phyloP scores from a whole-genome alignment of 2,113 vertebrate species.

The Hiodon tergisus region DNA sequence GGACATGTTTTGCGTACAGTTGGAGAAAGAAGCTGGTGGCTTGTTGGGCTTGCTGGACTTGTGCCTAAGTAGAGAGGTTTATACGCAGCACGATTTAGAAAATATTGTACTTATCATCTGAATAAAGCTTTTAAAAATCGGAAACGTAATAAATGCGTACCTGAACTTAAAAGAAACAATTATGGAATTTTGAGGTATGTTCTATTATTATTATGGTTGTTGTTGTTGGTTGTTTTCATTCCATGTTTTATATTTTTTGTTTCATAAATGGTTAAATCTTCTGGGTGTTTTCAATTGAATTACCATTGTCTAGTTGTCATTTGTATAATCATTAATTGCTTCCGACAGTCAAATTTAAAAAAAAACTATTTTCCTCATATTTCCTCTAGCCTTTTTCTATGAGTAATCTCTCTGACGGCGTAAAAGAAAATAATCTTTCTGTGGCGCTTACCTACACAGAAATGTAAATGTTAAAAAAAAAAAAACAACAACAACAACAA shows the following conservation, averaged over 20 bases:
- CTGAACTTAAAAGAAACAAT: not conserved
- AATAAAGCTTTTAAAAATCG: not conserved
- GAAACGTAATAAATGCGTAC: not conserved
- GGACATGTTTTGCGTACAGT: conserved; percentile 7
- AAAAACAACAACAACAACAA: too few species aligned
- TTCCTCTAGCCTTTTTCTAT: not conserved
- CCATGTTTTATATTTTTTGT: not conserved
- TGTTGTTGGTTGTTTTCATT: not conserved
- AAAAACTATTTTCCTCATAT: not conserved
- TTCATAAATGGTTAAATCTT: not conserved
- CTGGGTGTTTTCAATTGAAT: not conserved
- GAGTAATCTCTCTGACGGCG: not conserved
- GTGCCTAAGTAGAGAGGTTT: not conserved
- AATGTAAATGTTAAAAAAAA: not conserved
- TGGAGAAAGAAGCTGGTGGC: not conserved
- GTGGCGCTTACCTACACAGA: not conserved
- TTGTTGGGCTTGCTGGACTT: conserved; percentile 12
- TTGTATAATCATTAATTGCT: not conserved
- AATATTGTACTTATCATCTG: not conserved
- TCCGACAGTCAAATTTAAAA: not conserved
- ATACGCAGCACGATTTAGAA: not conserved
- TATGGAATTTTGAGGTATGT: not conserved
- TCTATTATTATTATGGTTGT: not conserved
- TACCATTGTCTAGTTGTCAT: too few species aligned
- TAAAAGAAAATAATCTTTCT: not conserved